phyloP scores from a whole-genome alignment of 1,140 invertebrate species.

The Adelges cooleyi region DNA sequence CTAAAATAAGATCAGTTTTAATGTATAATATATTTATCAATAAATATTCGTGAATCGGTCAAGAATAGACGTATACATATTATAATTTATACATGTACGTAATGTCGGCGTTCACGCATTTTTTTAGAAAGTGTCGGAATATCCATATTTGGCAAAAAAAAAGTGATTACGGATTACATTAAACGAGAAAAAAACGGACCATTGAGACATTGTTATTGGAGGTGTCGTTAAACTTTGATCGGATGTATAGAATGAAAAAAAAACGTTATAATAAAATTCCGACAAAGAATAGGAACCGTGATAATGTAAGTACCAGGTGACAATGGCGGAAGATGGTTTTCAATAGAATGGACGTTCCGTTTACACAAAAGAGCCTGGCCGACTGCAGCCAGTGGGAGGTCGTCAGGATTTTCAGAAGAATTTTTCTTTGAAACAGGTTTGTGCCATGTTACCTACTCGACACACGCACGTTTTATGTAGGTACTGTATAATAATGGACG shows the following conservation, averaged over 20 bases:
- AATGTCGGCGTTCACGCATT: neutral
- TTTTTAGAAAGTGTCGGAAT: too few relatives aligned
- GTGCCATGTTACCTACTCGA: constrained; percentile 14
- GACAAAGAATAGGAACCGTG: constrained; percentile 28
- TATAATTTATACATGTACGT: too few relatives aligned
- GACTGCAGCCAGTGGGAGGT: constrained; percentile 23
- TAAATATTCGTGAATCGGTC: too few relatives aligned
- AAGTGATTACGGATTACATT: constrained; percentile 20
- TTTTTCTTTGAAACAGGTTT: constrained; percentile 27
- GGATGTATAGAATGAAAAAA: constrained; percentile 7
- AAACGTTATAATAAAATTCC: constrained; percentile 29
- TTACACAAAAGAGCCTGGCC: constrained; percentile 12
- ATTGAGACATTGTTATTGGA: constrained; percentile 25
- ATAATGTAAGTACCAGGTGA: constrained; percentile 25
- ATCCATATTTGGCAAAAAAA: neutral
- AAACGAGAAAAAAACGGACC: constrained; percentile 1
- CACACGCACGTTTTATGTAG: constrained; percentile 11
- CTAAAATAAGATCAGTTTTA: too few relatives aligned
- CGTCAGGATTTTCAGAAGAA: constrained; percentile 25
- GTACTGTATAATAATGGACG: constrained; percentile 18
- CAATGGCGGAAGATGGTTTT: constrained; percentile 28
- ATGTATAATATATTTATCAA: too few relatives aligned
- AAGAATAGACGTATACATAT: too few relatives aligned
- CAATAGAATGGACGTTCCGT: constrained; percentile 19
- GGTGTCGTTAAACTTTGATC: constrained; percentile 28